These are phyloP conservation scores for Meloidogyne hapla DNA, from an alignment of 1,140 invertebrate genomes.

Conservation along the genomic window DNA sequence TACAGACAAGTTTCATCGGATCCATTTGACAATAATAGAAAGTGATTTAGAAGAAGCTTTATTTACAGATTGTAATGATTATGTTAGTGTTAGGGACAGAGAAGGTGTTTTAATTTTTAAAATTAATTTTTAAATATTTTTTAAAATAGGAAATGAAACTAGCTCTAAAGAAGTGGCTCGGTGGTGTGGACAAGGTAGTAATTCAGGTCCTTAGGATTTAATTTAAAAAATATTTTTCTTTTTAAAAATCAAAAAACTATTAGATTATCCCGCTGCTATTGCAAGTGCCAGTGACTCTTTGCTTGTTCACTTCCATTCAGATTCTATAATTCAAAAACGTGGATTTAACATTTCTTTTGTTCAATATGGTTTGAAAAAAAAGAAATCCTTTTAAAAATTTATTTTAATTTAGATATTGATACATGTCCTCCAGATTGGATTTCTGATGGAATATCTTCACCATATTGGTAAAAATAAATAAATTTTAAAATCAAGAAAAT, in stretches of 20 bases:
- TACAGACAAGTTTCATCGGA: conserved; percentile 32
- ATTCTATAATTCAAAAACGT: conserved; percentile 44
- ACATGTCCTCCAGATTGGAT: conserved; percentile 45
- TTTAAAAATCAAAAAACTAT: background rate
- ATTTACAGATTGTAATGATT: conserved; percentile 50
- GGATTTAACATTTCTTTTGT: conserved; percentile 49
- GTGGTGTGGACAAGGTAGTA: conserved; percentile 41
- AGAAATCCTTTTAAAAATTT: background rate
- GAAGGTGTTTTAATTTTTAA: conserved; percentile 6
- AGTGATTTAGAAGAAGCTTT: conserved; percentile 46
- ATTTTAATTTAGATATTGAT: conserved; percentile 39
- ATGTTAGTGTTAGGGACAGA: conserved; percentile 41
- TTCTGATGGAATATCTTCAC: conserved; percentile 11
- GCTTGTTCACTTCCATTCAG: conserved; percentile 49
- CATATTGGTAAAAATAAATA: conserved; percentile 9
- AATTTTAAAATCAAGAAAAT: background rate
- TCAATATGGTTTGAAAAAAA: conserved; percentile 34
- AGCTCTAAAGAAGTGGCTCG: conserved; percentile 34
- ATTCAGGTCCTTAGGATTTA: background rate
- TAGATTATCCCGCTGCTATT: conserved; percentile 32
- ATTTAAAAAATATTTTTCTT: background rate
- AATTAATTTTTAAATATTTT: background rate
- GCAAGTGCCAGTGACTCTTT: conserved; percentile 38
- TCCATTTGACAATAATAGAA: conserved; percentile 40
- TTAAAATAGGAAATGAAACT: conserved; percentile 26